Evolutionary conservation across 2,797 vertebrate species (phyloP).

Genomic region (Pseudotriccus pelzelni): DNA sequence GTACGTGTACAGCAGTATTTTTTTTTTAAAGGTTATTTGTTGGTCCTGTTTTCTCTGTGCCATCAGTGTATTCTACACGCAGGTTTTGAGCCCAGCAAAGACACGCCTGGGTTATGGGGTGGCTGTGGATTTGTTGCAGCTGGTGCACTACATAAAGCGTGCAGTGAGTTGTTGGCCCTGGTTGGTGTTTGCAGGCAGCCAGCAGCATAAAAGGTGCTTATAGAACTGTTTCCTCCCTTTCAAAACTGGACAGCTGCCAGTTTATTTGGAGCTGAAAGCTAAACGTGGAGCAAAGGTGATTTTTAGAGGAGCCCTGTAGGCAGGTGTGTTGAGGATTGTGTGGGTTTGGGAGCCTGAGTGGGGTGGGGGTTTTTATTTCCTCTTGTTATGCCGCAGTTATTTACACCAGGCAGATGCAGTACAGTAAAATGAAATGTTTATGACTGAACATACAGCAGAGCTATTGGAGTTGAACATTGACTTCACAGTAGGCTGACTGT

Average conservation of each 20-base stretch:
- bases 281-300: background rate
- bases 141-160: background rate
- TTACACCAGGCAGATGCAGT: background rate
- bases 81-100: background rate
- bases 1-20: background rate
- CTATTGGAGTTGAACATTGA: background rate
- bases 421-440: background rate
- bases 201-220: constrained; percentile 17
- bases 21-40: background rate
- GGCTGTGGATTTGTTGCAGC: constrained; percentile 10
- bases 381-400: background rate
- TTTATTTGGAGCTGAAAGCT: background rate
- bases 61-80: background rate
- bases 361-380: background rate
- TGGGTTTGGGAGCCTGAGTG: background rate
- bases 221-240: background rate
- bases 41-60: background rate
- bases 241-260: background rate
- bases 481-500: background rate
- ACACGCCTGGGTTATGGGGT: background rate
- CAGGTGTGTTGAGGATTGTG: background rate
- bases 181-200: constrained; percentile 17
- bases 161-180: constrained; percentile 16
- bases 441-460: background rate
- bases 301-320: background rate